Evolutionary conservation across 2,113 vertebrate genomes (phyloP).

Genomic region (Apaloderma vittatum): DNA sequence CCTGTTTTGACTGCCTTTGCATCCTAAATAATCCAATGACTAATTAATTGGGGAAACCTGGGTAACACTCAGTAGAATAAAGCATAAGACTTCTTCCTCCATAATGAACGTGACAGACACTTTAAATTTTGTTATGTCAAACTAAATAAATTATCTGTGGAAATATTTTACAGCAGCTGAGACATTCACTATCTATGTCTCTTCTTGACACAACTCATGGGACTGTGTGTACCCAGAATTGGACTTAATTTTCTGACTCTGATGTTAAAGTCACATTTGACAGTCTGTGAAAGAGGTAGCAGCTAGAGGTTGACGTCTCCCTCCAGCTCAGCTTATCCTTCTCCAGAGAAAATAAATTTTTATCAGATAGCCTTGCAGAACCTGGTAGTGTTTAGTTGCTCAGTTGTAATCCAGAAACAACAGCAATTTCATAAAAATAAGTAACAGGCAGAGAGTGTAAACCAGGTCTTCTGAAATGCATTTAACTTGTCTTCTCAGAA

Average conservation of each 20-base stretch:
- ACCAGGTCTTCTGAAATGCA: not conserved
- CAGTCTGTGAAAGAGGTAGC: slow-evolving; percentile 5
- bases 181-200: not conserved
- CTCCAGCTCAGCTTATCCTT: not conserved
- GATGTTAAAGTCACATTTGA: slow-evolving; percentile 26
- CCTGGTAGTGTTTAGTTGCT: not conserved
- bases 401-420: not conserved
- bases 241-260: slow-evolving; percentile 34
- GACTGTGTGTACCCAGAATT: not conserved
- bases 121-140: not conserved
- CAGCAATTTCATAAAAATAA: not conserved
- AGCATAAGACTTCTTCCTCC: not conserved
- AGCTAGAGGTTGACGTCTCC: not conserved
- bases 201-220: not conserved
- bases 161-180: slow-evolving; percentile 24
- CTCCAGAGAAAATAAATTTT: not conserved
- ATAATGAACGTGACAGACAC: not conserved
- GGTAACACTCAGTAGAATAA: slow-evolving; percentile 1
- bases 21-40: slow-evolving; percentile 21
- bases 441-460: not conserved
- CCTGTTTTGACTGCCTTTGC: not conserved
- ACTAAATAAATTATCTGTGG: not conserved
- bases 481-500: not conserved
- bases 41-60: slow-evolving; percentile 25
- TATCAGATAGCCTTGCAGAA: not conserved